A percentile compares a stretch with the other conserved stretches of the same genome.
Conservation (phyloP, 53 echinoderm and acorn worm species). For the Patiria pectinifera region DNA sequence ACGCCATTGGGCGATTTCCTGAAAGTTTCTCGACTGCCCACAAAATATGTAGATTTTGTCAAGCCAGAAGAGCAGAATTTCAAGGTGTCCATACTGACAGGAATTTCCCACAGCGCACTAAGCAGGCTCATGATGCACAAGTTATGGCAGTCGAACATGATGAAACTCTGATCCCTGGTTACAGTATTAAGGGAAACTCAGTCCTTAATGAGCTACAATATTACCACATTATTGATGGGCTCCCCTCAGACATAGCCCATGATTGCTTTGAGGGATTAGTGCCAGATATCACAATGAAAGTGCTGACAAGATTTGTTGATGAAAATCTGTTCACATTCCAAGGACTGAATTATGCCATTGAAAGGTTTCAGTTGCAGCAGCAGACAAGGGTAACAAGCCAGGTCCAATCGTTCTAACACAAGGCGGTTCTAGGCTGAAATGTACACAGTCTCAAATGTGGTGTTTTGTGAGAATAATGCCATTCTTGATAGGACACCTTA, state of each 20-base stretch:
- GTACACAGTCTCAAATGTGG: slow-evolving; percentile 55
- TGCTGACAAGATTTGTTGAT: not conserved
- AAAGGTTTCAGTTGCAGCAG: slow-evolving; percentile 9
- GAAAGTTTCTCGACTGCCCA: slow-evolving; percentile 36
- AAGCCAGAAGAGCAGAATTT: slow-evolving; percentile 16
- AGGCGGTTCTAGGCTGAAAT: slow-evolving; percentile 17
- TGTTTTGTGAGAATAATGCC: slow-evolving; percentile 41
- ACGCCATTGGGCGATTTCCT: slow-evolving; percentile 27
- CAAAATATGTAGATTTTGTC: slow-evolving; percentile 48
- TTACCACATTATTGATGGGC: slow-evolving; percentile 54
- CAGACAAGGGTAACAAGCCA: slow-evolving; percentile 27
- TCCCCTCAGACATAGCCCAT: slow-evolving; percentile 60
- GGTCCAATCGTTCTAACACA: slow-evolving; percentile 7
- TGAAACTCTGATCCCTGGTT: slow-evolving; percentile 16
- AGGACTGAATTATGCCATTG: not conserved
- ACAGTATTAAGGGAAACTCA: slow-evolving; percentile 47
- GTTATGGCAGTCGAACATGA: slow-evolving; percentile 26
- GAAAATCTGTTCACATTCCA: slow-evolving; percentile 23
- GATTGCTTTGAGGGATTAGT: slow-evolving; percentile 11
- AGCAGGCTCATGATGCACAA: slow-evolving; percentile 20
- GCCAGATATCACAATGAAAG: slow-evolving; percentile 22
- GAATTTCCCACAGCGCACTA: slow-evolving; percentile 27
- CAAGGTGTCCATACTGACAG: slow-evolving; percentile 32
- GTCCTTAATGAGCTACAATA: slow-evolving; percentile 44
- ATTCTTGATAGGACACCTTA: slow-evolving; percentile 15